phyloP scores from a whole-genome alignment of 2,797 vertebrate species.

The Peromyscus eremicus region DNA sequence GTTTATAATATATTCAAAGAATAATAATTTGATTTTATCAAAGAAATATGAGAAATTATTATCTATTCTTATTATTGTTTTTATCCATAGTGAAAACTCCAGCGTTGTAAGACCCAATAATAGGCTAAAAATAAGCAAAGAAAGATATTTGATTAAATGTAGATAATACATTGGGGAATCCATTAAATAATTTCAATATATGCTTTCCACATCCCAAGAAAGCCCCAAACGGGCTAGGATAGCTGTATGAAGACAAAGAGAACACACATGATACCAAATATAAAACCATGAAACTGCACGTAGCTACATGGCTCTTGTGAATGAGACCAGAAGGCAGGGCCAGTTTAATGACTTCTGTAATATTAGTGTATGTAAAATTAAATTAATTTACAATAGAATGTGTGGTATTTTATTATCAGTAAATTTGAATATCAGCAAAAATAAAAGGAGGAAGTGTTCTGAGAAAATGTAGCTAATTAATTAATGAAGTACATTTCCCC shows the following conservation, averaged over 20 bases:
- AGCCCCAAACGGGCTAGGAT: neutral
- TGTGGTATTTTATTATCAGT: neutral
- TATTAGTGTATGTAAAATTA: neutral
- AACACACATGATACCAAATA: neutral
- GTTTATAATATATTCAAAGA: neutral
- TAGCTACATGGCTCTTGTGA: neutral
- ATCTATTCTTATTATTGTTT: neutral
- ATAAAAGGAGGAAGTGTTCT: neutral
- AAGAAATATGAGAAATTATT: neutral
- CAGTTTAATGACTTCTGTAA: neutral
- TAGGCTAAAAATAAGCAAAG: neutral
- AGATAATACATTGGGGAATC: neutral
- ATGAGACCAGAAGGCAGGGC: neutral
- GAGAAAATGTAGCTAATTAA: neutral
- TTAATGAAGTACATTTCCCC: neutral
- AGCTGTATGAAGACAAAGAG: neutral
- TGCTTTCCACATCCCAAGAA: neutral
- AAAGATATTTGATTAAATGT: neutral
- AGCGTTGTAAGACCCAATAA: neutral
- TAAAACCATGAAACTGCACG: neutral
- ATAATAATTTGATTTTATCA: neutral
- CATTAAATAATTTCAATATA: neutral
- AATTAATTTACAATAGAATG: neutral
- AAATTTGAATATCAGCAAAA: neutral
- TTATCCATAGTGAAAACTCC: neutral